Percentiles rank a stretch among this genome's conserved stretches.
Evolutionary conservation across 2,113 vertebrate species (phyloP).

Genomic region (Eleginops maclovinus): DNA sequence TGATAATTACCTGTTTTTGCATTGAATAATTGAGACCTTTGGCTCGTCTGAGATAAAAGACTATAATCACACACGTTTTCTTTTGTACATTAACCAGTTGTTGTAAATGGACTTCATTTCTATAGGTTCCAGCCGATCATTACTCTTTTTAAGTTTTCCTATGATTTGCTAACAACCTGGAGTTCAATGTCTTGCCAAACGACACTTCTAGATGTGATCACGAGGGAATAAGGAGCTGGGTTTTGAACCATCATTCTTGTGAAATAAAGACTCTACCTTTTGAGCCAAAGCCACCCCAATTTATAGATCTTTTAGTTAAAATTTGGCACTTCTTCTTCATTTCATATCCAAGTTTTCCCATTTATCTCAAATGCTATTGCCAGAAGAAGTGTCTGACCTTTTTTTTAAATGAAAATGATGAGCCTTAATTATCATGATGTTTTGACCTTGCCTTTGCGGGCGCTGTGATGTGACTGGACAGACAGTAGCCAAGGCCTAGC

Average conservation of each 20-base stretch:
- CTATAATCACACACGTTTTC: no score
- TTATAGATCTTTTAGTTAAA: neutral
- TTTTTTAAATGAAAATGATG: neutral
- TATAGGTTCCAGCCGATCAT: no score
- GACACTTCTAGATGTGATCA: no score
- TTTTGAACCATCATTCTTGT: no score
- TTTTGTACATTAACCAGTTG: neutral
- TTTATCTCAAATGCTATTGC: neutral
- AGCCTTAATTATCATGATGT: conserved; percentile 29
- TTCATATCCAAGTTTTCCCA: neutral
- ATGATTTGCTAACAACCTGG: no score
- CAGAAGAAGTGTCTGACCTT: neutral
- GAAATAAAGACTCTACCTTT: no score
- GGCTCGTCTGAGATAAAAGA: neutral
- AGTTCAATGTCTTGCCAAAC: no score
- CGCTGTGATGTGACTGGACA: conserved; percentile 55
- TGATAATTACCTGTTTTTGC: conserved; percentile 13
- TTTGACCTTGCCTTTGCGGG: conserved; percentile 74
- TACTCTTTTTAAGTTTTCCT: no score
- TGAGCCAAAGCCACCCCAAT: neutral
- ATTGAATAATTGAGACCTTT: conserved; percentile 23
- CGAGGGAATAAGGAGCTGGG: no score
- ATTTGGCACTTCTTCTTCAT: neutral
- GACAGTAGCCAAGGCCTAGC: conserved; percentile 71
- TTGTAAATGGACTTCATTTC: neutral